Evolutionary conservation across 2,113 vertebrate species (phyloP), one percentile per base, ranked within the genome.

Genomic region (Pipra filicauda): DNA sequence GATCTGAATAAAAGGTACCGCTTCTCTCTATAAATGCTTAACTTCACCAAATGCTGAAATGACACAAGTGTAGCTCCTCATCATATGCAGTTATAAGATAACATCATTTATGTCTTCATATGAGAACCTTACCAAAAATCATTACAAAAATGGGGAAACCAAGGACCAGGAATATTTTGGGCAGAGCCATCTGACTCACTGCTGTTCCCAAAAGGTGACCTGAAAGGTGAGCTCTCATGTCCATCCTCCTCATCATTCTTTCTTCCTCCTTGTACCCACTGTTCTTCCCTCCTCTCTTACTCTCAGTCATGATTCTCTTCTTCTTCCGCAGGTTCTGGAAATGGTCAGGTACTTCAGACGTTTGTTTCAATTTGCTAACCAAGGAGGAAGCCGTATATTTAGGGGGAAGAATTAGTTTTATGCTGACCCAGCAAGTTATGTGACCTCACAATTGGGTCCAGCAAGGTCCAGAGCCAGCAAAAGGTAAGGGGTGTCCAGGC

Each of bases 291-390:
- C 52, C 12, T 41, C 4, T 85, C n/a, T 75, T 49, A 27, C 8
- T 70, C 37, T n/a, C 28, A 12, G n/a, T 52, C 28, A 22, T 3
- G 1, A 26, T 52, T n/a, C 15, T 77, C 30, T 37, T 74, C 76
- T 21, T n/a, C 48, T 64, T 87, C 49, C 44, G 16, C 22, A 39
- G 21, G 27, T 8, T 79, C n/a, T 66, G 57, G 33, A 49, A 71
- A 65, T 0, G 1, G 15, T 31, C 4, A 0, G 5, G n/a, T n/a
- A 17, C 24, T 69, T 30, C 75, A 89, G 33, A 57, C 3, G 10
- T 46, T 69, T 51, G 12, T 49, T 66, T 39, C 51, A 55, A 28
- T 65, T 75, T 80, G 35, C 27, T 54, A 44, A 37, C 21, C 2
- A 5, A 76, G 35, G 9, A 49, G 69, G 70, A 80, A 65, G 10